Conservation (phyloP, 2,113 vertebrate species). For the Phalacrocorax aristotelis region DNA sequence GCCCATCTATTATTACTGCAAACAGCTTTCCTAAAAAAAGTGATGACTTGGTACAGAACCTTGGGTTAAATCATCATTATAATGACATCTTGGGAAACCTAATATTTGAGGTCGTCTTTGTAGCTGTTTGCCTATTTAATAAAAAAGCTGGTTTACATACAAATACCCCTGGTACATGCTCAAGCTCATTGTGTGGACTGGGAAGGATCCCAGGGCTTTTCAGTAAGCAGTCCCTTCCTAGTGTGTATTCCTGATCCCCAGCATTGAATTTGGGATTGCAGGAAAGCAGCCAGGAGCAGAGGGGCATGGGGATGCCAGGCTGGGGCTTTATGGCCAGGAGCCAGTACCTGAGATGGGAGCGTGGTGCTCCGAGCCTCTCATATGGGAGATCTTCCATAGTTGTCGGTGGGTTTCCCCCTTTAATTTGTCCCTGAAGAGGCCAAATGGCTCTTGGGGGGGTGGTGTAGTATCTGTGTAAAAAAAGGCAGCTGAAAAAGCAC, state of each 20-base stretch:
- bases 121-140: constrained; percentile 35
- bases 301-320: not conserved
- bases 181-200: fast-evolving
- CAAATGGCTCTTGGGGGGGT: not conserved
- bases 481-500: not conserved
- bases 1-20: not conserved
- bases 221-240: not conserved
- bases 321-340: not conserved
- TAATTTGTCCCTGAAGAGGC: not conserved
- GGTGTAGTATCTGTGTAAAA: not conserved
- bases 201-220: not conserved
- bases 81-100: not conserved
- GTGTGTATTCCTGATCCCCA: not conserved
- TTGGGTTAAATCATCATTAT: not conserved
- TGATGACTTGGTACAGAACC: not conserved
- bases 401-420: not conserved
- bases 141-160: not conserved
- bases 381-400: not conserved
- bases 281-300: not conserved
- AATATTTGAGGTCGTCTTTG: not conserved
- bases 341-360: not conserved
- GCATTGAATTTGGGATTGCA: fast-evolving
- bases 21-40: not conserved
- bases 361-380: not conserved
- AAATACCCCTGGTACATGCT: fast-evolving